Evolutionary conservation across 1,140 invertebrate species (phyloP), one percentile per base, ranked within the genome.

Genomic region (Samia ricini): DNA sequence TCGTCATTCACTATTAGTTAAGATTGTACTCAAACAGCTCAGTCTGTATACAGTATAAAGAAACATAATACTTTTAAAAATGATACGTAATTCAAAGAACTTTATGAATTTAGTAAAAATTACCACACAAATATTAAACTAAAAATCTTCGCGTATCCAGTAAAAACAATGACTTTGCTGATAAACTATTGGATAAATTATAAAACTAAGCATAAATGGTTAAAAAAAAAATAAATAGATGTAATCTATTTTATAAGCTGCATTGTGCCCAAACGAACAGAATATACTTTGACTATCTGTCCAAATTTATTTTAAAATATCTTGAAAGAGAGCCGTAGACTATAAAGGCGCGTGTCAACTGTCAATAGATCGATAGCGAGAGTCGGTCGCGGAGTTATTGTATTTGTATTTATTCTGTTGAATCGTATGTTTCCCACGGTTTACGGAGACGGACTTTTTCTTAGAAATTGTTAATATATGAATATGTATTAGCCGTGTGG

Each of bases 391-490:
- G 61, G 50, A 69, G 65, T 69, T 72, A 73, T 77, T 74, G 50
- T 74, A 66, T 75, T 77, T 79, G 75, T 83, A 74, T 83, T 83
- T 83, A 77, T 81, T 76, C 68, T 79, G 70, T 64, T 72, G 51
- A 56, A 50, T 55, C 49, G 42, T 69, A 23, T 69, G 56, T 58
- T 76, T 83, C 83, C 66, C 81, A 83, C 81, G 81, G 20, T 58
- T 7, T 18, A 24, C n/a, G 20, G 42, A 23, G 36, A 23, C 21
- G 56, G 21, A 10, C 29, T 20, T 42, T 42, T 12, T 15, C 4
- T 5, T 12, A 12, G 33, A 42, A 42, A 42, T 1, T 42, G n/a
- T 12, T 42, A 29, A 15, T 42, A 15, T 15, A 42, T 15, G 12
- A 15, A 7, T 2, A 36, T 10, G 12, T 12, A 2, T 36, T 10